Percentiles rank a stretch among this genome's conserved stretches.
These are phyloP conservation scores for Solea senegalensis DNA, from an alignment of 2,113 vertebrate genomes.

Conservation along the genomic window DNA sequence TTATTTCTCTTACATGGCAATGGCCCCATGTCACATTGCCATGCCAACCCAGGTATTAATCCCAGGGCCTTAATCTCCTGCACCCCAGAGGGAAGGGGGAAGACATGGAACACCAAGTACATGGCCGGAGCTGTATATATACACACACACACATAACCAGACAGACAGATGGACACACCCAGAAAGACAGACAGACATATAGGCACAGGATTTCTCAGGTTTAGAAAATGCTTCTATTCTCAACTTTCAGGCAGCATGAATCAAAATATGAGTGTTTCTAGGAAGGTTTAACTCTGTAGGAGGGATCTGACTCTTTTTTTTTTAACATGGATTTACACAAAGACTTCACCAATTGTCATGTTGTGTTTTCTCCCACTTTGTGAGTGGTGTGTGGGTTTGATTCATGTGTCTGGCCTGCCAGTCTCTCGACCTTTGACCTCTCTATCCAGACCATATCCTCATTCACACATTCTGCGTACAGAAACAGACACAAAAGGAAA, in stretches of 20 bases:
- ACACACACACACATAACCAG: background rate
- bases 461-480: background rate
- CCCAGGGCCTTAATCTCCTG: slow-evolving; percentile 35
- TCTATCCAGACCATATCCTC: slow-evolving; percentile 18
- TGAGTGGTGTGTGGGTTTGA: slow-evolving; percentile 21
- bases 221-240: background rate
- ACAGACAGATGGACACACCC: slow-evolving; percentile 2
- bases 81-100: slow-evolving; percentile 10
- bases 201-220: too few species aligned
- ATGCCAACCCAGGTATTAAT: slow-evolving; percentile 72
- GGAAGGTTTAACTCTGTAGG: background rate
- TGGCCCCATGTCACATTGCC: slow-evolving; percentile 63
- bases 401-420: slow-evolving; percentile 49
- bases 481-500: slow-evolving; percentile 1
- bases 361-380: slow-evolving; percentile 5
- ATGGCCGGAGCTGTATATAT: slow-evolving; percentile 4
- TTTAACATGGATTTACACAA: slow-evolving; percentile 30
- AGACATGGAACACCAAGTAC: background rate
- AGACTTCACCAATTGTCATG: slow-evolving; percentile 17
- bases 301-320: background rate
- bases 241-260: slow-evolving; percentile 17
- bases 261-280: slow-evolving; percentile 16
- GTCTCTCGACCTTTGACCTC: slow-evolving; percentile 28
- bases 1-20: slow-evolving; percentile 16
- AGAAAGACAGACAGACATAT: slow-evolving; percentile 2